phyloP scores from a whole-genome alignment of 1,140 invertebrate genomes.

The Drosophila lini region DNA sequence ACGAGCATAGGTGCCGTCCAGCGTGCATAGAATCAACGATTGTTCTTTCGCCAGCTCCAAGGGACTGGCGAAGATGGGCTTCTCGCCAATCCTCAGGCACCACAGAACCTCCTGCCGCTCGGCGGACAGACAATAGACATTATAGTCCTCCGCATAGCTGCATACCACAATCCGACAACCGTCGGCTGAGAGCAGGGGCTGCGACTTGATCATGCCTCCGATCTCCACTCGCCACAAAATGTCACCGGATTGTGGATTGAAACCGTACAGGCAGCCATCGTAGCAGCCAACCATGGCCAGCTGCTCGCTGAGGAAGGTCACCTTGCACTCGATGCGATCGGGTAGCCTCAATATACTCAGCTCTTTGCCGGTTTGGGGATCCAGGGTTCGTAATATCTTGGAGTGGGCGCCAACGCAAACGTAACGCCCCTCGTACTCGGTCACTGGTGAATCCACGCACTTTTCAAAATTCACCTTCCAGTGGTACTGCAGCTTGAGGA shows the following conservation, averaged over 20 bases:
- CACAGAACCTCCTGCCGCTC: slow-evolving; percentile 60
- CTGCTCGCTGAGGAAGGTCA: slow-evolving; percentile 70
- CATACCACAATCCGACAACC: slow-evolving; percentile 59
- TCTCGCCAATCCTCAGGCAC: slow-evolving; percentile 64
- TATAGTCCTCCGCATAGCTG: slow-evolving; percentile 74
- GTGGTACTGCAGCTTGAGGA: slow-evolving; percentile 45
- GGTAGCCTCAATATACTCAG: slow-evolving; percentile 83
- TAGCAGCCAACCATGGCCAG: slow-evolving; percentile 85
- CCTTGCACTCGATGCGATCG: slow-evolving; percentile 86
- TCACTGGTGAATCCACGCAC: slow-evolving; percentile 86
- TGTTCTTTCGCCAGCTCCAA: slow-evolving; percentile 51
- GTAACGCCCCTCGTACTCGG: slow-evolving; percentile 66
- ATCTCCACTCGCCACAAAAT: slow-evolving; percentile 85
- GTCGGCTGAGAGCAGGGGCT: slow-evolving; percentile 58
- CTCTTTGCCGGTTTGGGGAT: slow-evolving; percentile 49
- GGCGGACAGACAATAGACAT: slow-evolving; percentile 69
- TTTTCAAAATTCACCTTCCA: slow-evolving; percentile 86
- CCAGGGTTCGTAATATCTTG: slow-evolving; percentile 56
- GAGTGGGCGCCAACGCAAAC: slow-evolving; percentile 77
- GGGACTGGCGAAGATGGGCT: slow-evolving; percentile 64
- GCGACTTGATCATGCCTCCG: slow-evolving; percentile 85
- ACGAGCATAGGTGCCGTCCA: slow-evolving; percentile 68
- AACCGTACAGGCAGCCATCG: slow-evolving; percentile 85
- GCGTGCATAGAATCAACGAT: slow-evolving; percentile 59
- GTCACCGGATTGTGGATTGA: slow-evolving; percentile 83